Conservation (phyloP, 2,888 invertebrate species). For the Hybos culiciformis region DNA sequence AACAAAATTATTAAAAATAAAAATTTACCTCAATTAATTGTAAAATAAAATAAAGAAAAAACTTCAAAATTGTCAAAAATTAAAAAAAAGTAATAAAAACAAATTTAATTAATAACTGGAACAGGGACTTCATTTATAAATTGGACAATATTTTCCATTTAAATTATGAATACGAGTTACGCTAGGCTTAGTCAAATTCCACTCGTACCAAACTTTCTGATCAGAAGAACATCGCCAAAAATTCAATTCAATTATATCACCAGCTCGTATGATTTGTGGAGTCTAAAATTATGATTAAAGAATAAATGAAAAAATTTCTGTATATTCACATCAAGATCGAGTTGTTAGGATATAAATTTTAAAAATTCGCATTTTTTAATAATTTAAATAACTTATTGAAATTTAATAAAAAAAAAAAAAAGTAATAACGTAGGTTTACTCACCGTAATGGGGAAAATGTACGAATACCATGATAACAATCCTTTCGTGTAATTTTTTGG, state of each 20-base stretch:
- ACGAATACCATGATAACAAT: constrained; percentile 98
- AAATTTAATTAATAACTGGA: background rate
- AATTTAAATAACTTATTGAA: too few species aligned
- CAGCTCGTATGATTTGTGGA: constrained; percentile 46
- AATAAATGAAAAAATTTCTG: constrained; percentile 1
- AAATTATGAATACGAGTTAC: constrained; percentile 28
- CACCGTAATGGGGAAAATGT: constrained; percentile 80
- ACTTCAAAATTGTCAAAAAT: too few species aligned
- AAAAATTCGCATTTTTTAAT: constrained; percentile 1
- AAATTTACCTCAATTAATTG: too few species aligned
- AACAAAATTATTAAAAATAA: too few species aligned
- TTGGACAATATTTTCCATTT: constrained; percentile 24
- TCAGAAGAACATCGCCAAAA: constrained; percentile 75
- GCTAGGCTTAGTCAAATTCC: constrained; percentile 44
- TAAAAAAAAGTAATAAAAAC: background rate
- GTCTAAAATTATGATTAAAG: too few species aligned
- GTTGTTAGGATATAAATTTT: constrained; percentile 16
- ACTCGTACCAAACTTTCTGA: constrained; percentile 92
- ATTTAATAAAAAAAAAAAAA: background rate
- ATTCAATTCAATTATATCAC: constrained; percentile 58
- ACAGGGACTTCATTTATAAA: constrained; percentile 18
- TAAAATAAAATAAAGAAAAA: too few species aligned
- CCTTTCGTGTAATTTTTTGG: constrained; percentile 78
- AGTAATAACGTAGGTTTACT: constrained; percentile 17
- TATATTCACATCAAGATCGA: constrained; percentile 1